A percentile compares a stretch with the other conserved stretches of the same genome.
phyloP scores from a whole-genome alignment of 2,888 invertebrate genomes.

The Apamea sordens region DNA sequence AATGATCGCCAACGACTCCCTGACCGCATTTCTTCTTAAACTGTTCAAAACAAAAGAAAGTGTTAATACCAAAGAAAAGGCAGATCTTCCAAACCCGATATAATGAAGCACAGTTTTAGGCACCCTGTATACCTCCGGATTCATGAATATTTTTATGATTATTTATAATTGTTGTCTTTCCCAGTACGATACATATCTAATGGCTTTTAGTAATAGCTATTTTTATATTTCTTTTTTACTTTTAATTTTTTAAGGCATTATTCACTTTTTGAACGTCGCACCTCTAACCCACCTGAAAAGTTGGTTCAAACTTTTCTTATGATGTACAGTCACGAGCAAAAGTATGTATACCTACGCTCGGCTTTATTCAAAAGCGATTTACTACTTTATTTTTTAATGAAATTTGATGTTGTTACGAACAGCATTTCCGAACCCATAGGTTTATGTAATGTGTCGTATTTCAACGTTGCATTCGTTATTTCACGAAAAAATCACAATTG shows the following conservation, averaged over 20 bases:
- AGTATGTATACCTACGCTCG: too few species aligned
- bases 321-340: too few species aligned
- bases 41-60: conserved; percentile 4
- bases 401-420: too few species aligned
- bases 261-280: conserved; percentile 65
- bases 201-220: conserved; percentile 68
- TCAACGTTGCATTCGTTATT: too few species aligned
- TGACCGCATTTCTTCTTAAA: not conserved
- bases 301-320: conserved; percentile 10
- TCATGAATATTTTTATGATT: conserved; percentile 70
- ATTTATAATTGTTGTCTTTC: conserved; percentile 78
- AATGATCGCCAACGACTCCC: not conserved
- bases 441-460: too few species aligned
- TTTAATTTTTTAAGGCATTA: conserved; percentile 50
- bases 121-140: conserved; percentile 51
- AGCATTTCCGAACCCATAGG: too few species aligned
- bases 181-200: conserved; percentile 69
- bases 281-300: conserved; percentile 44
- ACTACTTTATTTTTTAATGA: too few species aligned
- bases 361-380: too few species aligned
- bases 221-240: conserved; percentile 62
- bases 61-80: conserved; percentile 40
- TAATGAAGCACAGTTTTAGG: not conserved
- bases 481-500: too few species aligned
- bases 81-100: conserved; percentile 7